These are phyloP conservation scores for Papilio polyxenes DNA, from an alignment of 1,140 invertebrate genomes.

Conservation along the genomic window DNA sequence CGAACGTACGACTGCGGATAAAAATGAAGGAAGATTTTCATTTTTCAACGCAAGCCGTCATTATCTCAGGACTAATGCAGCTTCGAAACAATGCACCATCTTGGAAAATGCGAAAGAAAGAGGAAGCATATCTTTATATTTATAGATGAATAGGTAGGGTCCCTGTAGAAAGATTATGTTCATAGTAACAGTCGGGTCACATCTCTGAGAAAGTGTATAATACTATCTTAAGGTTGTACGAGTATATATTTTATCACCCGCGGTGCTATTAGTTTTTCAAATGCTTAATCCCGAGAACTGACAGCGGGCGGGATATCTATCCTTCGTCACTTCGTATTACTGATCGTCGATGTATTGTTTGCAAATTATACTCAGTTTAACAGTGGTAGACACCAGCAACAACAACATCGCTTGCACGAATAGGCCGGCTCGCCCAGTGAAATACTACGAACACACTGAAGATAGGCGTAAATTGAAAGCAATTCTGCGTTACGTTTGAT, in stretches of 20 bases:
- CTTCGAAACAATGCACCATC: slow-evolving; percentile 16
- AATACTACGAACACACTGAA: too few relatives aligned
- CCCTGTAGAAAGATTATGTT: neutral
- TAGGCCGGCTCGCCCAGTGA: too few relatives aligned
- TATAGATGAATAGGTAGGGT: neutral
- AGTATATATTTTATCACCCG: too few relatives aligned
- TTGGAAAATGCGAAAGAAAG: slow-evolving; percentile 12
- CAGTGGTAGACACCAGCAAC: too few relatives aligned
- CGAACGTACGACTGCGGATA: neutral
- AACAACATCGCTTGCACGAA: too few relatives aligned
- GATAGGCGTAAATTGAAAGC: too few relatives aligned
- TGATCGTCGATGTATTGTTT: neutral
- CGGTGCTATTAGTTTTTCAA: too few relatives aligned
- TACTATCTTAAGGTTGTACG: neutral
- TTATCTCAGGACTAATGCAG: slow-evolving; percentile 16
- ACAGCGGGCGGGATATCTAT: neutral
- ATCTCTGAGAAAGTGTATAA: neutral
- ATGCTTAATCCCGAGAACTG: too few relatives aligned
- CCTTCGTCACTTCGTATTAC: neutral
- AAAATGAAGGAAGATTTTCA: slow-evolving; percentile 10
- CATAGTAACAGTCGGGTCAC: neutral
- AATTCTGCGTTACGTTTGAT: too few relatives aligned
- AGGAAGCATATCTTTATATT: neutral
- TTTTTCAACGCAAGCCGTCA: slow-evolving; percentile 4
- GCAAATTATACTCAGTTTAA: neutral